Evolutionary conservation across 2,888 invertebrate genomes (phyloP).

Genomic region (Ectemnius continuus): DNA sequence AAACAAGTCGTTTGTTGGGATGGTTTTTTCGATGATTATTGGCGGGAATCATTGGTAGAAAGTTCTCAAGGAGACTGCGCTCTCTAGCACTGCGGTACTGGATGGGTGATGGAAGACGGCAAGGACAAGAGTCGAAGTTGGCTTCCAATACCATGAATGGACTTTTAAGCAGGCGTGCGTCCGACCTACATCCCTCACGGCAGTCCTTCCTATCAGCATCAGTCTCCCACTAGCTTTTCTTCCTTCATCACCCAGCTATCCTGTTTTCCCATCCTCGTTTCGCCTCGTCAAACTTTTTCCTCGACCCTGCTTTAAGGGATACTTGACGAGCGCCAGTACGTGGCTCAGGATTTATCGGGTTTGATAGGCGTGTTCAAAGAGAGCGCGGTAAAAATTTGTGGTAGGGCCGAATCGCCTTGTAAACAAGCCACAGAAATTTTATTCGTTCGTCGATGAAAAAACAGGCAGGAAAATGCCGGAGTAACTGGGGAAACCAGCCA

Average conservation of each 20-base stretch:
- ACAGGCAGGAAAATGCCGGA: background rate
- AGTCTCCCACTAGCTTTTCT: constrained; percentile 27
- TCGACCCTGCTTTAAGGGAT: constrained; percentile 22
- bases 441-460: background rate
- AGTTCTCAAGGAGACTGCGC: background rate
- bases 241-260: background rate
- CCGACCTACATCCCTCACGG: constrained; percentile 45
- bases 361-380: background rate
- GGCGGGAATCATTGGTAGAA: background rate
- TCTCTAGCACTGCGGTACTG: background rate
- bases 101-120: constrained; percentile 22
- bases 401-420: background rate
- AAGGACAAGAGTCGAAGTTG: constrained; percentile 58
- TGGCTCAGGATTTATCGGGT: background rate
- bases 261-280: constrained; percentile 19
- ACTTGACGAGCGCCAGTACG: too few species aligned
- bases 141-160: constrained; percentile 76
- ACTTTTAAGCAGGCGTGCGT: constrained; percentile 77
- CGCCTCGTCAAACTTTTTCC: constrained; percentile 22
- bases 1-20: too few species aligned
- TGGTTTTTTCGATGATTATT: background rate
- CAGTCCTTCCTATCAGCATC: constrained; percentile 40
- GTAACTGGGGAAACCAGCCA: background rate
- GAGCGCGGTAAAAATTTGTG: background rate
- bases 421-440: constrained; percentile 1